phyloP scores from a whole-genome alignment of 2,113 vertebrate genomes.

The Stictonetta naevosa region DNA sequence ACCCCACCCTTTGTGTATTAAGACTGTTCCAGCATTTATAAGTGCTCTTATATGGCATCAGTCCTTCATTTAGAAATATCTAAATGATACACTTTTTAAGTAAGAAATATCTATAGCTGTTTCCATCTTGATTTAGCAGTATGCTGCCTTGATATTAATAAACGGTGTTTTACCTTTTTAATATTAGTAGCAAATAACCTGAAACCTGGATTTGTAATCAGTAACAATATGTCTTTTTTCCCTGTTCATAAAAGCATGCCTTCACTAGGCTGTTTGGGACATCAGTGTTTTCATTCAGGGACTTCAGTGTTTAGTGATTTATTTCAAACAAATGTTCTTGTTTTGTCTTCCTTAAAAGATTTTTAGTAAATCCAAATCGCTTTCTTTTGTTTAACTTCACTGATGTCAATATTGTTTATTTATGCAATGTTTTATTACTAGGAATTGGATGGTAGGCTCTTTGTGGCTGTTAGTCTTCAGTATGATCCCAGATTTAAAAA shows the following conservation, averaged over 20 bases:
- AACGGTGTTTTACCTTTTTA: background rate
- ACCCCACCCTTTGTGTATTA: background rate
- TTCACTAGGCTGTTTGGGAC: background rate
- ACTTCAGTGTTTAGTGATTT: background rate
- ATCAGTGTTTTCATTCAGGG: background rate
- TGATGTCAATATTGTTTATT: background rate
- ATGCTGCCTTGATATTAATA: background rate
- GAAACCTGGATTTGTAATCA: background rate
- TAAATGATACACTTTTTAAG: background rate
- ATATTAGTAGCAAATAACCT: background rate
- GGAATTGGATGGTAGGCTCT: background rate
- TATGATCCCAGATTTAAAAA: background rate
- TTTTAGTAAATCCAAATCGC: background rate
- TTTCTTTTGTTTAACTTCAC: background rate
- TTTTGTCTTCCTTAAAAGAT: background rate
- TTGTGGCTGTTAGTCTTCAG: background rate
- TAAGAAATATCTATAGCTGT: background rate
- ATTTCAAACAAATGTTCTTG: background rate
- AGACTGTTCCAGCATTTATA: background rate
- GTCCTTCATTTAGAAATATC: background rate
- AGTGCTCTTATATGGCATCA: background rate
- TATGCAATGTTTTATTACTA: background rate
- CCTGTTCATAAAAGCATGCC: fast-evolving
- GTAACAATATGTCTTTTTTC: background rate
- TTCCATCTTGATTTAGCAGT: background rate